Evolutionary conservation across 2,888 invertebrate genomes (phyloP).

Genomic region (Hirtodrosophila trivittata): DNA sequence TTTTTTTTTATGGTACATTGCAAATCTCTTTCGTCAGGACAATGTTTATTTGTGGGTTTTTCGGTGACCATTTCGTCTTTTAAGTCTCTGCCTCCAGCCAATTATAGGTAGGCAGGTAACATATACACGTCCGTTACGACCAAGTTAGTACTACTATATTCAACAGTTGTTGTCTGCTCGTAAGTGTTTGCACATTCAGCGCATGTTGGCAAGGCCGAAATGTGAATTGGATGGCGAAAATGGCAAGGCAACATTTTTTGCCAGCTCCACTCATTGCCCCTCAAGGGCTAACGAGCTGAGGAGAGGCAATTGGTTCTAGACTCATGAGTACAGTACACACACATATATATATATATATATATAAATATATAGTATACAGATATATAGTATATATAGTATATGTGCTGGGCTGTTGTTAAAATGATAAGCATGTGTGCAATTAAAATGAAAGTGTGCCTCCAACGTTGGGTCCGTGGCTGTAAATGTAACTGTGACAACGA

Average conservation of each 20-base stretch:
- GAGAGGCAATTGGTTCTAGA: conserved; percentile 25
- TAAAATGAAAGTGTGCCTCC: conserved; percentile 77
- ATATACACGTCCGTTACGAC: too few species aligned
- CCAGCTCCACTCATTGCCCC: conserved; percentile 23
- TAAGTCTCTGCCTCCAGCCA: conserved; percentile 56
- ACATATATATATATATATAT: conserved; percentile 4
- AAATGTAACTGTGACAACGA: conserved; percentile 43
- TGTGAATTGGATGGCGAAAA: conserved; percentile 60
- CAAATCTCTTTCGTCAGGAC: too few species aligned
- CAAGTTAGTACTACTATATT: conserved; percentile 30
- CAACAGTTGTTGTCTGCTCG: conserved; percentile 62
- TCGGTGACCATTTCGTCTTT: too few species aligned
- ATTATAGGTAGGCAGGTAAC: conserved; percentile 13
- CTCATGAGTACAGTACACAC: conserved; percentile 2
- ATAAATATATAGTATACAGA: conserved; percentile 12
- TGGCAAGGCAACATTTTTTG: conserved; percentile 53
- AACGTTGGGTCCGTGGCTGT: conserved; percentile 38
- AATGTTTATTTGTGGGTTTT: too few species aligned
- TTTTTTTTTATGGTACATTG: too few species aligned
- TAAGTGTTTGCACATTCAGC: conserved; percentile 53
- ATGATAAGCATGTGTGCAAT: conserved; percentile 80
- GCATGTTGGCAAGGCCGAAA: conserved; percentile 40
- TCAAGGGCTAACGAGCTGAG: conserved; percentile 65
- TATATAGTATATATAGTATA: conserved; percentile 10
- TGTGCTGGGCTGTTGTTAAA: conserved; percentile 65